Evolutionary conservation across 1,140 invertebrate genomes (phyloP).

Genomic region (Teleopsis dalmanni): DNA sequence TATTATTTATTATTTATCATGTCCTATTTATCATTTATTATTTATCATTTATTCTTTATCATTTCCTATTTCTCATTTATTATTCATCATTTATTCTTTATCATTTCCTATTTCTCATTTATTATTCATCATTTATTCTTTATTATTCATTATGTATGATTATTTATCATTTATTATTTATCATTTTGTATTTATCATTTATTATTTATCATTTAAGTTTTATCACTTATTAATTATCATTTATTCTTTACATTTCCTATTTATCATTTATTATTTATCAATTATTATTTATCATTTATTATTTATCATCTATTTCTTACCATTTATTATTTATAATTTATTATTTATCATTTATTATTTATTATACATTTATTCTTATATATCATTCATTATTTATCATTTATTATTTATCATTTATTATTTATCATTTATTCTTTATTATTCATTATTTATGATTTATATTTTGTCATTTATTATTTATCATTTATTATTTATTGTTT

Average conservation of each 20-base stretch:
- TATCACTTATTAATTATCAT: background rate
- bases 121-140: too few species aligned
- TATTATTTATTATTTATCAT: too few species aligned
- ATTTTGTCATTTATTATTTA: slow-evolving; percentile 14
- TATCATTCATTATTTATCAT: too few species aligned
- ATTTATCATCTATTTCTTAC: background rate
- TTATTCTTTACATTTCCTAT: background rate
- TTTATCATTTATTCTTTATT: background rate
- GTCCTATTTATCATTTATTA: too few species aligned
- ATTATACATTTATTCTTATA: background rate
- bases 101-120: too few species aligned
- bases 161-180: background rate
- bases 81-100: too few species aligned
- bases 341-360: background rate
- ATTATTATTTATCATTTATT: background rate
- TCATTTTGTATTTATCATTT: background rate
- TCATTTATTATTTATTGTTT: slow-evolving; percentile 22
- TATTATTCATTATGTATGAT: too few species aligned
- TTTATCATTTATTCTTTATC: too few species aligned
- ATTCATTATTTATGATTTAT: background rate
- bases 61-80: too few species aligned
- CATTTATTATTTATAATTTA: background rate
- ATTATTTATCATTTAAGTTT: background rate
- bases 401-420: background rate
- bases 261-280: background rate